A percentile compares a stretch with the other conserved stretches of the same genome.
These are phyloP conservation scores for Chaetoderma sp. DNA, from an alignment of 2,888 invertebrate species.

Conservation along the genomic window DNA sequence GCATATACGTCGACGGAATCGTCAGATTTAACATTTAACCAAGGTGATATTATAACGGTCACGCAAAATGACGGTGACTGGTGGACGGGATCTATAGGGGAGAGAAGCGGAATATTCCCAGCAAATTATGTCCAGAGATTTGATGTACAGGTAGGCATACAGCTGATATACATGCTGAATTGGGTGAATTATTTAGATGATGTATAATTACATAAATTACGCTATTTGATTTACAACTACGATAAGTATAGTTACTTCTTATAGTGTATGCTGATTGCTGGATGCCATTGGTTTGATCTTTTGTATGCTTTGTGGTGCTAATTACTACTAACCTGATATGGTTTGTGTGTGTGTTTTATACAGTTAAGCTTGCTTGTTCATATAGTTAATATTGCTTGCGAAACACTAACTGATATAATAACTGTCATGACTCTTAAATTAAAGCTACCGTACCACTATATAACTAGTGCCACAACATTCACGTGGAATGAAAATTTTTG, in stretches of 20 bases:
- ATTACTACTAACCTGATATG: background rate
- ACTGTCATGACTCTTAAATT: too few species aligned
- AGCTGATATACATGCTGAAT: too few species aligned
- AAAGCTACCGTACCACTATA: too few species aligned
- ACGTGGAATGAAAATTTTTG: too few species aligned
- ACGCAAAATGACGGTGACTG: slow-evolving; percentile 94
- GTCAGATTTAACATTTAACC: slow-evolving; percentile 90
- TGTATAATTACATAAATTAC: too few species aligned
- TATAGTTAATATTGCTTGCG: too few species aligned
- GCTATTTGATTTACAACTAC: too few species aligned
- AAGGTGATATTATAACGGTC: slow-evolving; percentile 88
- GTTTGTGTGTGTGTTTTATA: background rate
- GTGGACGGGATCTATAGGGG: slow-evolving; percentile 95
- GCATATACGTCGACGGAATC: slow-evolving; percentile 74
- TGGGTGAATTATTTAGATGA: too few species aligned
- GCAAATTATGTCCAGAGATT: slow-evolving; percentile 86
- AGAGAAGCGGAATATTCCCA: slow-evolving; percentile 92
- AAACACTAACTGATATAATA: too few species aligned
- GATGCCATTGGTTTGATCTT: background rate
- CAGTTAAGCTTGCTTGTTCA: background rate
- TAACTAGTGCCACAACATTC: too few species aligned
- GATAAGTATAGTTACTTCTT: too few species aligned
- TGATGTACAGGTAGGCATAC: slow-evolving; percentile 59
- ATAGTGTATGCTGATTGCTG: too few species aligned
- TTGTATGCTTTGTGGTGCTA: background rate